A percentile compares a stretch with the other conserved stretches of the same genome.
These are phyloP conservation scores for Aphelenchoides avenae DNA, from an alignment of 1,140 invertebrate genomes.

Conservation along the genomic window DNA sequence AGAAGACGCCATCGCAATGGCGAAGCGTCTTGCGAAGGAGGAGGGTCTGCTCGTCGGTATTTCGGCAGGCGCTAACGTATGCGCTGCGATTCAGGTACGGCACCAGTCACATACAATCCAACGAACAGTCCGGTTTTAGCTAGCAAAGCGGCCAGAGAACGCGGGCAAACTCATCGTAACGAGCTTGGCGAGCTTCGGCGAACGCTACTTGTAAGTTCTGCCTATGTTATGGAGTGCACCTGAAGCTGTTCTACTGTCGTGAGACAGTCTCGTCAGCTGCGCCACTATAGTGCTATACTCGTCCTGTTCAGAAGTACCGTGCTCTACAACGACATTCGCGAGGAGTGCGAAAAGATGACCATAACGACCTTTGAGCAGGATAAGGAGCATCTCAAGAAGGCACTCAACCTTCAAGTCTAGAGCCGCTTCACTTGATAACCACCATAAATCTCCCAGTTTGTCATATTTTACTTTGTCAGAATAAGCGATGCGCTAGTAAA, in stretches of 20 bases:
- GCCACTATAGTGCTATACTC: constrained; percentile 6
- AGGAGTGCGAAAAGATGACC: constrained; percentile 29
- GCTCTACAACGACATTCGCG: constrained; percentile 27
- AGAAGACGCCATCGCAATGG: constrained; percentile 49
- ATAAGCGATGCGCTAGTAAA: too few species aligned
- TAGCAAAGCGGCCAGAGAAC: constrained; percentile 42
- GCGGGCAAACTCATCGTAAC: constrained; percentile 38
- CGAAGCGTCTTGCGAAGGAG: constrained; percentile 40
- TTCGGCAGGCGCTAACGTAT: constrained; percentile 29
- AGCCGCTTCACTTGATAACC: too few species aligned
- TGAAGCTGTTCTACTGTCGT: neutral
- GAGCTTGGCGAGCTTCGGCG: constrained; percentile 29
- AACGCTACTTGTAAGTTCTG: constrained; percentile 33
- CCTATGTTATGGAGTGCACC: constrained; percentile 15
- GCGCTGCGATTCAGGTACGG: constrained; percentile 34
- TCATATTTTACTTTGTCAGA: too few species aligned
- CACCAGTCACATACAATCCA: constrained; percentile 1
- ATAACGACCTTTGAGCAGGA: constrained; percentile 30
- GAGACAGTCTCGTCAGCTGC: neutral
- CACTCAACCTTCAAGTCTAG: constrained; percentile 9
- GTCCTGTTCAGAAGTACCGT: constrained; percentile 30
- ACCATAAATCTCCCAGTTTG: too few species aligned
- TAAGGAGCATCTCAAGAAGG: constrained; percentile 18
- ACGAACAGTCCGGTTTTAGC: constrained; percentile 9
- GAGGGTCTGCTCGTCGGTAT: constrained; percentile 43